These are phyloP conservation scores for Centropus unirufus DNA, from an alignment of 2,113 vertebrate genomes.

Conservation along the genomic window DNA sequence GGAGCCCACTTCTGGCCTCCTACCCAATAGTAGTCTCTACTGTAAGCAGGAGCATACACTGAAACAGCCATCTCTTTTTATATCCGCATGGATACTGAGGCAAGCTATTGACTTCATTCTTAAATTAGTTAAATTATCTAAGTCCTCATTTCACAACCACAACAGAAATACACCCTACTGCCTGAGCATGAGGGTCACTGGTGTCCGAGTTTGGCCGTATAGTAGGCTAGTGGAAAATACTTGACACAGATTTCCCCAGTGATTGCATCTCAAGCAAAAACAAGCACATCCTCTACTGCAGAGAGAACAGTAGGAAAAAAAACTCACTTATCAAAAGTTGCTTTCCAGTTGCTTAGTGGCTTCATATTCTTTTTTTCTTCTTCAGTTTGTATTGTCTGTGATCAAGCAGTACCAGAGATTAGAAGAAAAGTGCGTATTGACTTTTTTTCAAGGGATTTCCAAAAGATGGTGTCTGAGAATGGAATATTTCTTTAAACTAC, in stretches of 20 bases:
- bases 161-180: not conserved
- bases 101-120: not conserved
- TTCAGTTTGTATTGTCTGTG: not conserved
- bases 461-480: not conserved
- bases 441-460: not conserved
- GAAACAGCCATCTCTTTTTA: not conserved
- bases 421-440: not conserved
- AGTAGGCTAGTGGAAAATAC: not conserved
- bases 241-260: not conserved
- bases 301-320: not conserved
- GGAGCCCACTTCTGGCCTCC: not conserved
- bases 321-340: not conserved
- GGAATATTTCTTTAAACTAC: not conserved
- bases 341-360: not conserved
- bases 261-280: not conserved
- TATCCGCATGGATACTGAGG: not conserved
- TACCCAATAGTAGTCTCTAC: not conserved
- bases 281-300: not conserved
- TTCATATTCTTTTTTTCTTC: not conserved
- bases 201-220: not conserved
- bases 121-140: not conserved
- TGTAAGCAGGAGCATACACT: not conserved
- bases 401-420: not conserved
- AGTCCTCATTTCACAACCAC: not conserved
- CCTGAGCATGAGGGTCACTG: not conserved